Percentiles rank a stretch among this genome's conserved stretches.
phyloP scores from a whole-genome alignment of 2,797 vertebrate genomes.

The Oryzias dopingdopingensis region DNA sequence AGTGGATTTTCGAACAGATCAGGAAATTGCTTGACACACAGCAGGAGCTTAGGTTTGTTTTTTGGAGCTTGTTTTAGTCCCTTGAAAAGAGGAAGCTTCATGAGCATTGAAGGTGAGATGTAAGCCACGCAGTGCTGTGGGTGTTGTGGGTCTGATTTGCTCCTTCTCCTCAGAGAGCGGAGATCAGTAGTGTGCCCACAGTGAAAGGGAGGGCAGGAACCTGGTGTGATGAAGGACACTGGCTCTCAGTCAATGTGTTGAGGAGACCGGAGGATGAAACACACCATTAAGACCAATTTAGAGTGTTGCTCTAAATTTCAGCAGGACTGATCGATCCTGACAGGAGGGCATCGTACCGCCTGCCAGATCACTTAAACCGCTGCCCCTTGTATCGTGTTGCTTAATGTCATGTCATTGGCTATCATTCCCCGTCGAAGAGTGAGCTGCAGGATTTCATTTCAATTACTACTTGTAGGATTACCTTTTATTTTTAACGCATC shows the following conservation, averaged over 20 bases:
- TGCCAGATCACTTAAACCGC: slow-evolving; percentile 82
- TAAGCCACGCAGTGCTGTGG: slow-evolving; percentile 61
- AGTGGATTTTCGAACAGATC: slow-evolving; percentile 60
- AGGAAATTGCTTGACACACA: slow-evolving; percentile 50
- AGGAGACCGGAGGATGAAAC: slow-evolving; percentile 75
- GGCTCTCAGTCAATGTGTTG: slow-evolving; percentile 66
- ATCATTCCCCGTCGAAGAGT: slow-evolving; percentile 66
- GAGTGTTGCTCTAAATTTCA: slow-evolving; percentile 82
- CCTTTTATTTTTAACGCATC: slow-evolving; percentile 72
- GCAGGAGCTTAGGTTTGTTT: slow-evolving; percentile 40
- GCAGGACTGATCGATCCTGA: slow-evolving; percentile 83
- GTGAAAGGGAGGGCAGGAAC: slow-evolving; percentile 74
- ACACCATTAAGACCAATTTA: slow-evolving; percentile 82
- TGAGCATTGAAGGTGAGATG: slow-evolving; percentile 63
- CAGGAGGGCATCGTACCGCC: slow-evolving; percentile 79
- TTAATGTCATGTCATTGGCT: slow-evolving; percentile 79
- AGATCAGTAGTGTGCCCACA: slow-evolving; percentile 72
- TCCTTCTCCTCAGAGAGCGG: slow-evolving; percentile 69
- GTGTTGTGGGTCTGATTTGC: slow-evolving; percentile 62
- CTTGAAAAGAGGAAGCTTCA: slow-evolving; percentile 55
- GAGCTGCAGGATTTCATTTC: slow-evolving; percentile 68
- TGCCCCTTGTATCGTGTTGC: slow-evolving; percentile 72
- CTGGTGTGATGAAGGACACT: slow-evolving; percentile 72
- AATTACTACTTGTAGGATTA: slow-evolving; percentile 76
- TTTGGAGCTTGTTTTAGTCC: slow-evolving; percentile 53